Evolutionary conservation across 2,797 vertebrate species (phyloP), one percentile per base, ranked within the genome.

Genomic region (Enteromius afrohamiltoni): DNA sequence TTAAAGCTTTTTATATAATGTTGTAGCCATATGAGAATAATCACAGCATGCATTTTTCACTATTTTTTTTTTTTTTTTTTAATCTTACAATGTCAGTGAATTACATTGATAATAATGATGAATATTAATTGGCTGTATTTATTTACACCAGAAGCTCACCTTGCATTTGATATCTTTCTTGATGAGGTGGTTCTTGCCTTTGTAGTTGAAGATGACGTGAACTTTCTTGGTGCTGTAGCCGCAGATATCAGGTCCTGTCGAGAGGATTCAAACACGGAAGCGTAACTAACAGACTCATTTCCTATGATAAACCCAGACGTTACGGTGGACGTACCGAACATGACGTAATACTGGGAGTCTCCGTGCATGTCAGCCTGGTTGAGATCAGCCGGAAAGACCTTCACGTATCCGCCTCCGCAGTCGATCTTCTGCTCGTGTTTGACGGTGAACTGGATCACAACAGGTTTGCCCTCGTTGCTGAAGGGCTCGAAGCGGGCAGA

Each of bases 381-480:
- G 58, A 96, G 87, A 71, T 86, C 82, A 5, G 92, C 84, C 0
- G 96, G 96, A 91, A 96, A 96, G 6, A 96, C 92, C 83, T 96
- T 96, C 14, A 96, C 91, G 0, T 96, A 96, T 1, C 96, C 96
- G 0, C 96, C 96, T 0, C 96, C 96, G 0, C 96, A 96, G 89
- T 96, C 96, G 0, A 96, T 96, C 88, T 95, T 96, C 94, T 96
- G 96, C 85, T 96, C 95, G 1, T 96, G 96, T 77, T 96, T 96
- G 6, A 96, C 94, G 0, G 93, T 95, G 88, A 96, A 96, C 92
- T 96, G 96, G 76, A 96, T 84, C 79, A 96, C 95, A 85, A 96
- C 74, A 0, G 94, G 86, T 85, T 94, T 93, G 75, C 87, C 95
- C 2, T 94, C 92, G 62, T 96, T 96, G 90, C 95, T 95, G 88